Percentiles rank a stretch among this genome's conserved stretches.
Evolutionary conservation across 2,113 vertebrate genomes (phyloP).

Genomic region (Poecilia latipinna): DNA sequence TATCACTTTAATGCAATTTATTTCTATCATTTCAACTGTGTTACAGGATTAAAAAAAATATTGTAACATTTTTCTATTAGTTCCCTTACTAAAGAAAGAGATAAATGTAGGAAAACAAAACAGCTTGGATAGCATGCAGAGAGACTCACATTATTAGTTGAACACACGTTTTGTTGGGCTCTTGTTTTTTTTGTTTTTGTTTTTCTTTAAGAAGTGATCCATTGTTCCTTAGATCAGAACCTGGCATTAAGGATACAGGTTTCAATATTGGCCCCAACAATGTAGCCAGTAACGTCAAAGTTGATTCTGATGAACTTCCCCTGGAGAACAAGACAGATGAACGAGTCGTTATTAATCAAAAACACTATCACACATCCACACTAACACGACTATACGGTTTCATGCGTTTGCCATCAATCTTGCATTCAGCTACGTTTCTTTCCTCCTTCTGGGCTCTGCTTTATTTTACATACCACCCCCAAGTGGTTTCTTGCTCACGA

Average conservation of each 20-base stretch:
- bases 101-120: slow-evolving; percentile 6
- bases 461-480: slow-evolving; percentile 15
- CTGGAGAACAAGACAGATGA: slow-evolving; percentile 73
- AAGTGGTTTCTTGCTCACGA: slow-evolving; percentile 16
- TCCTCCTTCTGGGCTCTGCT: background rate
- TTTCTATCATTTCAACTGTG: background rate
- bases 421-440: background rate
- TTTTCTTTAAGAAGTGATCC: slow-evolving; percentile 2
- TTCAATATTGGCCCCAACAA: slow-evolving; percentile 98
- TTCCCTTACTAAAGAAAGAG: slow-evolving; percentile 4
- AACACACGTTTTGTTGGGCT: background rate
- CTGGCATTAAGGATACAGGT: slow-evolving; percentile 92
- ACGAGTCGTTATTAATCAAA: background rate
- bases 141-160: slow-evolving; percentile 12
- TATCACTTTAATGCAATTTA: background rate
- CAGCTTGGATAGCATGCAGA: background rate
- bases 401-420: background rate
- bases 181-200: no score
- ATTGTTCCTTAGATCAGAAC: background rate
- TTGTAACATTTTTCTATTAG: background rate
- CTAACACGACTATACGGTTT: background rate
- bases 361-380: background rate
- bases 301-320: slow-evolving; percentile 99
- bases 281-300: slow-evolving; percentile 98
- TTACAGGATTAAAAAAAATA: background rate